Base-by-base conservation (phyloP, 1,140 invertebrate species). In the Drosophila suzukii region DNA sequence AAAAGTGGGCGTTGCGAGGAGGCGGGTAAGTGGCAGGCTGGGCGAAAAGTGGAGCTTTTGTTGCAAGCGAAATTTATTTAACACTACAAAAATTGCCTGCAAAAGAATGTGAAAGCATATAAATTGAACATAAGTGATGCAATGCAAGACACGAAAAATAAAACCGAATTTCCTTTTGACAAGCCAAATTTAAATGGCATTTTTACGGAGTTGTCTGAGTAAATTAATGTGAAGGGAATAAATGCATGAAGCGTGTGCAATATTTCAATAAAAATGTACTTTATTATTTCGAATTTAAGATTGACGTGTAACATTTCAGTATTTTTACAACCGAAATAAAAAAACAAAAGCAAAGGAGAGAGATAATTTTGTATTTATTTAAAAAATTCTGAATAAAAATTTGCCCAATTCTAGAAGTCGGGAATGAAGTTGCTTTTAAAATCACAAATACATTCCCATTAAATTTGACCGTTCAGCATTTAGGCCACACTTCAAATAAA, bases 51-150 rank as follows among this genome's bases (percentile, higher is more conserved):
- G 39, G 8, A 15, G 50, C 61, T 77, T 81, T 76, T 58, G 46
- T 60, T 75, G 51, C 53, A 50, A 38, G n/a, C 43, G 32, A 77
- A 58, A 77, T 77, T 77, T 77, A 77, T 77, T 77, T 77, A 77
- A 67, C 51, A 77, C 73, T 77, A 60, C 53, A 77, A 67, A 67
- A 65, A 68, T 50, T 44, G 36, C 66, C 65, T 13, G 65, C 66
- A 57, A 70, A 71, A 50, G 41, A 49, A 71, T 70, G 63, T 50
- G 53, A 70, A 71, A 71, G 67, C 65, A 41, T 36, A 71, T 50
- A 71, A 71, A 71, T 71, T 71, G 65, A 56, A 58, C 67, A 71
- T 71, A 71, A 71, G 67, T 71, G 67, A 71, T 58, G 44, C 50
- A 47, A 10, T 58, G 53, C 51, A 70, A 71, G 65, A 70, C 43